Evolutionary conservation across 2,888 invertebrate genomes (phyloP).

Genomic region (Synanthedon formicaeformis): DNA sequence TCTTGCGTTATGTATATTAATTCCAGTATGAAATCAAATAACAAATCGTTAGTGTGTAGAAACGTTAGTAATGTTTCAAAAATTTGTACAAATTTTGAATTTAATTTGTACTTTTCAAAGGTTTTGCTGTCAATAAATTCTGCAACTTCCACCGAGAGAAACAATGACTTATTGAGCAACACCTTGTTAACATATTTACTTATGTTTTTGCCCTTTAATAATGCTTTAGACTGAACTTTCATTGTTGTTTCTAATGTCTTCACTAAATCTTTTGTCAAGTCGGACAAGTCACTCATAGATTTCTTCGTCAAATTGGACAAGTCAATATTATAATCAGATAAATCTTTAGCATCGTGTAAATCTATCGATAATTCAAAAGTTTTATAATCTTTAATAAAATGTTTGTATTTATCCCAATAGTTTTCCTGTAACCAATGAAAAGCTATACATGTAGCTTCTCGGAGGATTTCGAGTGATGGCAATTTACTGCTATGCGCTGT

Average conservation of each 20-base stretch:
- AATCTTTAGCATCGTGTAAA: slow-evolving; percentile 40
- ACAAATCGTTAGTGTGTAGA: slow-evolving; percentile 60
- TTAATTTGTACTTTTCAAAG: slow-evolving; percentile 25
- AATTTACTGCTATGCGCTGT: slow-evolving; percentile 79
- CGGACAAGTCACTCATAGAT: slow-evolving; percentile 31
- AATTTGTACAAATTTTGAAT: slow-evolving; percentile 38
- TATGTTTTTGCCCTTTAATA: slow-evolving; percentile 28
- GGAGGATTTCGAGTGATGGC: slow-evolving; percentile 73
- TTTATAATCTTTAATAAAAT: slow-evolving; percentile 54
- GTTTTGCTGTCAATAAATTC: slow-evolving; percentile 27
- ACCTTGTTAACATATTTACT: slow-evolving; percentile 26
- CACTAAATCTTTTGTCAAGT: slow-evolving; percentile 27
- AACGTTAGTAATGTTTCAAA: slow-evolving; percentile 69
- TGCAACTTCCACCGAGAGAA: slow-evolving; percentile 43
- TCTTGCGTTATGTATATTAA: slow-evolving; percentile 49
- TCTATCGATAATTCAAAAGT: slow-evolving; percentile 25
- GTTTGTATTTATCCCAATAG: slow-evolving; percentile 74
- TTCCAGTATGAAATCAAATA: slow-evolving; percentile 54
- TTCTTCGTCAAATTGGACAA: slow-evolving; percentile 38
- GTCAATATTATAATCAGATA: slow-evolving; percentile 37
- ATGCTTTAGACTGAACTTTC: slow-evolving; percentile 28
- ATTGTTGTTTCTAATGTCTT: slow-evolving; percentile 23
- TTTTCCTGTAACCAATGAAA: slow-evolving; percentile 77
- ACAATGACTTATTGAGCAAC: slow-evolving; percentile 38
- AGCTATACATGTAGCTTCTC: slow-evolving; percentile 73